Base-by-base conservation (phyloP, 2,888 invertebrate genomes). In the Pteria penguin region DNA sequence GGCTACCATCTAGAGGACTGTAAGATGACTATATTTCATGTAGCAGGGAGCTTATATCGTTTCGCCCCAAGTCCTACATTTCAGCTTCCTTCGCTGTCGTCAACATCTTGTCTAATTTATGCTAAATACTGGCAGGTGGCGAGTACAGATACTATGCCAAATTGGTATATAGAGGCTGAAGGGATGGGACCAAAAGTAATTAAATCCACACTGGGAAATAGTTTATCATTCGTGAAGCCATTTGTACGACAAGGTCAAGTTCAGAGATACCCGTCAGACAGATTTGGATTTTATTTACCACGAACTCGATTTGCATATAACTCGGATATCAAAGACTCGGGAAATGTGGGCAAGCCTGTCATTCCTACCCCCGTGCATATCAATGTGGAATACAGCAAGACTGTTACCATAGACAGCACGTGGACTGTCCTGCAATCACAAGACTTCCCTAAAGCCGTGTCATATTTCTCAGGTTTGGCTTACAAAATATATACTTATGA, bases 91-190 rank as follows among this genome's bases (percentile, higher is more conserved):
- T n/a, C n/a, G n/a, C n/a, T n/a, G n/a, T n/a, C n/a, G n/a, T n/a
- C n/a, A n/a, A n/a, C n/a, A n/a, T n/a, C n/a, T n/a, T 80, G 87
- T 26, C 76, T 77, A 1, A 82, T 88, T 11, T 76, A 73, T 45
- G 85, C 83, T 24, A 84, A 87, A 74, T 85, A 87, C 58, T 88
- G 86, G 86, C 84, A 82, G 0, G 87, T 88, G 0, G 77, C 87
- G 0, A 82, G 83, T 54, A 86, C 86, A 0, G 88, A 88, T 68
- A 67, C 80, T 1, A 80, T 85, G 32, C 86, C 84, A n/a, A 87
- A 88, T 70, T 88, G 87, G 87, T 86, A 84, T 27, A 72, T 88
- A 2, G 73, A 79, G 5, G 79, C 84, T 0, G 11, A 11, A 2
- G 80, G 81, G 0, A 63, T 83, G 26, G 58, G 75, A 27, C 79